Conservation (phyloP, 2,113 vertebrate genomes). For the Indicator maculatus region DNA sequence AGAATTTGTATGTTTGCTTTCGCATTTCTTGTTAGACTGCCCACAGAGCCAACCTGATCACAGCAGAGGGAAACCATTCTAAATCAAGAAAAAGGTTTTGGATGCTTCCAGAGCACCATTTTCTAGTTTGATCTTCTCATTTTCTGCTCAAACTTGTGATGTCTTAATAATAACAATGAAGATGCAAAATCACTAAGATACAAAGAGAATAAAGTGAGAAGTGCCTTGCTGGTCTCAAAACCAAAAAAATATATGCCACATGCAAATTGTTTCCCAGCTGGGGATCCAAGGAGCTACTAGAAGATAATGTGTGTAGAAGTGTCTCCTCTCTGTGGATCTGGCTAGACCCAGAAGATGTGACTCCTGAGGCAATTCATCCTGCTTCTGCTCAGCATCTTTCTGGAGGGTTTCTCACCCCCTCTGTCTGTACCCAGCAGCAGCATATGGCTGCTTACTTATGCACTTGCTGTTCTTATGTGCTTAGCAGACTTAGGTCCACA, state of each 20-base stretch:
- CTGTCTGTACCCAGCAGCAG: neutral
- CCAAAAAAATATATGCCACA: neutral
- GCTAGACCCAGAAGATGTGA: neutral
- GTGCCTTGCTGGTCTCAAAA: neutral
- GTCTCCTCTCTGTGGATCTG: neutral
- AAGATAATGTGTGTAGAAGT: neutral
- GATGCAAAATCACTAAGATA: neutral
- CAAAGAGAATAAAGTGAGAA: neutral
- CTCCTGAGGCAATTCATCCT: neutral
- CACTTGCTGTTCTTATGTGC: neutral
- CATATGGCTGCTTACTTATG: conserved; percentile 44
- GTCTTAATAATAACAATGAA: neutral
- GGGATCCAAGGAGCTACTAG: neutral
- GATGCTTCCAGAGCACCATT: neutral
- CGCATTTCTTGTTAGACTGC: neutral
- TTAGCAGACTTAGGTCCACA: neutral
- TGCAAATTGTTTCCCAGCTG: neutral
- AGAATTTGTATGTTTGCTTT: neutral
- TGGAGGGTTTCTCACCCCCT: neutral
- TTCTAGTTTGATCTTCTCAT: neutral
- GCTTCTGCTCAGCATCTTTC: neutral
- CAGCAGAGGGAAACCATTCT: neutral
- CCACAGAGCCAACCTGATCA: neutral
- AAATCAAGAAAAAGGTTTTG: neutral
- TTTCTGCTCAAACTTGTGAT: neutral